Conservation (phyloP, 2,113 vertebrate genomes). For the Gracilinanus agilis region DNA sequence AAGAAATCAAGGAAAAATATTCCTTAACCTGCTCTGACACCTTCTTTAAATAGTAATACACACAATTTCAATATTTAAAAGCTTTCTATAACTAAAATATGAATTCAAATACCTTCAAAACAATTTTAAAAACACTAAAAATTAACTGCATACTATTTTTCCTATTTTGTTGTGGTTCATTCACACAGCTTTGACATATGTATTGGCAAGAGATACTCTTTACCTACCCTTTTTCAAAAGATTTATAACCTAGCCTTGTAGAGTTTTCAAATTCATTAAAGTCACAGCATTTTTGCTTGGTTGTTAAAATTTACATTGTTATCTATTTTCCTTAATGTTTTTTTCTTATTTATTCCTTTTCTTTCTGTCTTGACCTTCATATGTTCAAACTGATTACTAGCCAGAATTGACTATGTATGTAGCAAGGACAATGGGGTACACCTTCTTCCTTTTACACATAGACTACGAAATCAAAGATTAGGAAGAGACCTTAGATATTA, state of each 20-base stretch:
- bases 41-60: neutral
- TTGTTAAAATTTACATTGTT: neutral
- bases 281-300: neutral
- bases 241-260: neutral
- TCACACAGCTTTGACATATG: neutral
- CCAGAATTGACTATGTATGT: neutral
- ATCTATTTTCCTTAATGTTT: neutral
- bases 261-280: neutral
- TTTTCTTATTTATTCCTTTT: neutral
- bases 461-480: neutral
- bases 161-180: conserved; percentile 19
- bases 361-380: neutral
- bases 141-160: neutral
- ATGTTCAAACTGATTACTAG: neutral
- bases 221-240: neutral
- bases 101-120: neutral
- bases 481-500: neutral
- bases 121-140: conserved; percentile 14
- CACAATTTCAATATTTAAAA: neutral
- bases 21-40: conserved; percentile 7
- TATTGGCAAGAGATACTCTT: neutral
- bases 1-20: neutral
- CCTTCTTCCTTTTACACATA: neutral
- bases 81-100: neutral
- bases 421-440: neutral